Base-by-base conservation (phyloP, 2,797 vertebrate species). In the Gobio occitaniae region DNA sequence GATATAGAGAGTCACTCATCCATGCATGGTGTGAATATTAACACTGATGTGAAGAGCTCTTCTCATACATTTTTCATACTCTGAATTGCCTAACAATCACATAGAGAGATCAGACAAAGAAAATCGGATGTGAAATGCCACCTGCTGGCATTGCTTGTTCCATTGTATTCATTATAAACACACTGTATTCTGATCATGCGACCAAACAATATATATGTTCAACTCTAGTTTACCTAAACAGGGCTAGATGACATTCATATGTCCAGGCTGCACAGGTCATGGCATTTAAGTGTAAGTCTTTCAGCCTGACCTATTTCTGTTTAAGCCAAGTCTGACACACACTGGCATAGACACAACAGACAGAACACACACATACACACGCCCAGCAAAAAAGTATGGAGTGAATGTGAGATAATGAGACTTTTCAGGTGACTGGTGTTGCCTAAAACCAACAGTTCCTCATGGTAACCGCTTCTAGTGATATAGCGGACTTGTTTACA, bases 211-310 rank as follows among this genome's bases (percentile, higher is more conserved):
- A 69, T 52, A 70, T n/a, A 59, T 15, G 32, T 50, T 66, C 19
- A 70, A 65, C 32, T 52, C 36, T 19, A n/a, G 47, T 80, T 79
- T 63, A 65, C 54, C 78, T 84, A 80, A 66, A 77, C 50, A 80
- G 56, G 21, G 15, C 59, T 38, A 63, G 68, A 48, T 88, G 74
- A 80, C 29, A 75, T 81, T 80, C 77, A 63, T 50, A 7, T 70
- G 69, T 63, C 44, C 68, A 32, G 65, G 12, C 83, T 80, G 44
- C 75, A 83, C 84, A 80, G 77, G 84, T 89, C 78, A 79, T 78
- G 85, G 78, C 82, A 86, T 89, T 87, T 89, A 44, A 81, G 78
- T 82, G 50, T 56, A 74, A 61, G 65, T 72, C 71, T 80, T 84
- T 82, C 76, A 78, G 65, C 65, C n/a, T 78, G 83, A 87, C 86